Percentiles rank a stretch among this genome's conserved stretches.
These are phyloP conservation scores for Noctua janthina DNA, from an alignment of 2,888 invertebrate genomes.

Conservation along the genomic window DNA sequence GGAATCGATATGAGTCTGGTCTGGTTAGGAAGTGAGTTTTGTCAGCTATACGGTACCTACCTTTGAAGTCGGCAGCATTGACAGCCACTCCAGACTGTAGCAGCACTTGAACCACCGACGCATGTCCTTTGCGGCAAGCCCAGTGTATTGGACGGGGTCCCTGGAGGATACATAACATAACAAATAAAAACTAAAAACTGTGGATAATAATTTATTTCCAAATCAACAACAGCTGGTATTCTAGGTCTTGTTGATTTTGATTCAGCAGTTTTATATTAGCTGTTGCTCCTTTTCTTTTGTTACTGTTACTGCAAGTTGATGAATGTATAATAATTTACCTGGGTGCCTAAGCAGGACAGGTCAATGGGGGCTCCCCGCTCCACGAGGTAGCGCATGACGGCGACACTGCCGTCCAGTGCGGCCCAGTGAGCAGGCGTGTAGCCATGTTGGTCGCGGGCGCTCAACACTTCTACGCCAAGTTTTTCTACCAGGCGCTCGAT, in stretches of 20 bases:
- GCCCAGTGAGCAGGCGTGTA: slow-evolving; percentile 98
- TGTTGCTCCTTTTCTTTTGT: background rate
- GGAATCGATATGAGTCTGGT: too few relatives aligned
- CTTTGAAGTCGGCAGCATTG: slow-evolving; percentile 97
- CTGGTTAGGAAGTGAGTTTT: background rate
- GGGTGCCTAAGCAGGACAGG: slow-evolving; percentile 95
- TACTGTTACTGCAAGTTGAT: background rate
- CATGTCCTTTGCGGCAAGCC: slow-evolving; percentile 98
- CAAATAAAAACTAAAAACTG: background rate
- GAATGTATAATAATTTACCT: slow-evolving; percentile 78
- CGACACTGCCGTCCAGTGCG: slow-evolving; percentile 96
- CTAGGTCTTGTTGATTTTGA: slow-evolving; percentile 14
- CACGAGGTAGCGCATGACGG: slow-evolving; percentile 96
- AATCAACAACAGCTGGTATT: slow-evolving; percentile 20
- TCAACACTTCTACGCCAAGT: slow-evolving; percentile 94
- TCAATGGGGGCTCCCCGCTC: slow-evolving; percentile 96
- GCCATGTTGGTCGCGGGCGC: slow-evolving; percentile 96
- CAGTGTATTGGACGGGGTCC: slow-evolving; percentile 98
- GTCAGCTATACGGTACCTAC: slow-evolving; percentile 83
- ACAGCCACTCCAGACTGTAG: slow-evolving; percentile 96
- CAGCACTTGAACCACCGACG: slow-evolving; percentile 95
- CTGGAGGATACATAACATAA: slow-evolving; percentile 63
- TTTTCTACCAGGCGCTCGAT: slow-evolving; percentile 96
- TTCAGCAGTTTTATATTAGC: slow-evolving; percentile 22
- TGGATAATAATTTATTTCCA: background rate